Conservation (phyloP, 2,797 vertebrate species). For the Pseudochirops corinnae region DNA sequence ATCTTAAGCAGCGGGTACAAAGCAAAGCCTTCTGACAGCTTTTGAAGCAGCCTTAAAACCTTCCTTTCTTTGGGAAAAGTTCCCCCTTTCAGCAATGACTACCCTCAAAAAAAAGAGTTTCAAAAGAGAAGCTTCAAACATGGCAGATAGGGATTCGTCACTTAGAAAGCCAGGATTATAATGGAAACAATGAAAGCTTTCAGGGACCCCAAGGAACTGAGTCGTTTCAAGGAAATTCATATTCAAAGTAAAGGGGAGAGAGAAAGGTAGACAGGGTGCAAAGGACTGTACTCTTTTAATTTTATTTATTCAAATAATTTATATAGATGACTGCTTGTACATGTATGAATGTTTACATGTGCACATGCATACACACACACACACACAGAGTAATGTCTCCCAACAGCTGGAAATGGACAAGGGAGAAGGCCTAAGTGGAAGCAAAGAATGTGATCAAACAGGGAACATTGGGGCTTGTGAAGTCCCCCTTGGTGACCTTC, state of each 20-base stretch:
- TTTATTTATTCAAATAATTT: too few relatives aligned
- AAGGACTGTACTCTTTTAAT: not conserved
- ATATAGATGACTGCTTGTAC: too few relatives aligned
- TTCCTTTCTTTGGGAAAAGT: conserved; percentile 60
- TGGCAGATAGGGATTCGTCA: conserved; percentile 30
- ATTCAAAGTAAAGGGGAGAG: not conserved
- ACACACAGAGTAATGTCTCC: not conserved
- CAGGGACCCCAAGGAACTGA: conserved; percentile 31
- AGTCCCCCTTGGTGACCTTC: not conserved
- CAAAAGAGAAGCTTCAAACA: conserved; percentile 61
- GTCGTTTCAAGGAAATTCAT: not conserved
- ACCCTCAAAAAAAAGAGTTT: conserved; percentile 52
- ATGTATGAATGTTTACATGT: too few relatives aligned
- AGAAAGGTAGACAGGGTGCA: not conserved
- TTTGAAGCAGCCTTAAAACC: conserved; percentile 43
- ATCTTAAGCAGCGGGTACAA: conserved; percentile 58
- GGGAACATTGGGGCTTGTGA: not conserved
- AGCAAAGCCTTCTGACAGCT: conserved; percentile 52
- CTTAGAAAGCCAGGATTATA: not conserved
- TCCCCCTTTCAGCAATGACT: conserved; percentile 51
- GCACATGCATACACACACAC: too few relatives aligned
- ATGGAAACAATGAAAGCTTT: conserved; percentile 9
- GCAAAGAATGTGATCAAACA: not conserved
- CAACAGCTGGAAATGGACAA: not conserved
- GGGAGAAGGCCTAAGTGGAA: not conserved